Conservation (phyloP, 2,888 invertebrate species). For the Drosophila histrio region DNA sequence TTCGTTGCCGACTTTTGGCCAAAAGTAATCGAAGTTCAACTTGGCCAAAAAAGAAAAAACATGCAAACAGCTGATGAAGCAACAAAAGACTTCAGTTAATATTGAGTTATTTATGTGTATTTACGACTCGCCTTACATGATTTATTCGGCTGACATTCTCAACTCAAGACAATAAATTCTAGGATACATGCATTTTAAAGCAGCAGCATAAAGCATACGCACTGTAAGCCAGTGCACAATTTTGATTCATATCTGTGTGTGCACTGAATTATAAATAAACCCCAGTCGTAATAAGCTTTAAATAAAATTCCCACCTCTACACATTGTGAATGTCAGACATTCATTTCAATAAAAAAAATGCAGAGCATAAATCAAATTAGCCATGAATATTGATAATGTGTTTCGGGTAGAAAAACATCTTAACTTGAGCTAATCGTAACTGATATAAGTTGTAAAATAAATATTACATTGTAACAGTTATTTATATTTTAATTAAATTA, state of each 20-base stretch:
- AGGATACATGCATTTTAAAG: constrained; percentile 32
- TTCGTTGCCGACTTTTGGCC: constrained; percentile 1
- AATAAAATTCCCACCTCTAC: constrained; percentile 23
- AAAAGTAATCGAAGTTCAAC: neutral
- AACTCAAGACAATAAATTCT: constrained; percentile 27
- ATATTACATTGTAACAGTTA: too few relatives aligned
- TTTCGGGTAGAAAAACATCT: neutral
- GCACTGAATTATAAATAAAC: constrained; percentile 69
- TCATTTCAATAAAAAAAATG: constrained; percentile 53
- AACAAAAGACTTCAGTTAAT: neutral
- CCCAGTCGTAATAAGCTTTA: constrained; percentile 41
- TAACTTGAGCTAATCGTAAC: too few relatives aligned
- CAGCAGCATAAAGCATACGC: constrained; percentile 38
- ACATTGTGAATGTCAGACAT: constrained; percentile 43
- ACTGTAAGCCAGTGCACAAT: constrained; percentile 23
- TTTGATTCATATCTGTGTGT: constrained; percentile 51
- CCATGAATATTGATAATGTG: constrained; percentile 27
- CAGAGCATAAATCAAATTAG: constrained; percentile 67
- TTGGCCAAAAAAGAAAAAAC: neutral
- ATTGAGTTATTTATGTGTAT: constrained; percentile 10
- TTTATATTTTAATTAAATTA: too few relatives aligned
- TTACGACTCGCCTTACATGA: constrained; percentile 9
- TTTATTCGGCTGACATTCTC: constrained; percentile 22
- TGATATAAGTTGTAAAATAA: too few relatives aligned
- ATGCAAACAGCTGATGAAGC: constrained; percentile 5